Percentiles rank a stretch among this genome's conserved stretches.
These are phyloP conservation scores for Scolopax rusticola DNA, from an alignment of 2,797 vertebrate species.

Conservation along the genomic window DNA sequence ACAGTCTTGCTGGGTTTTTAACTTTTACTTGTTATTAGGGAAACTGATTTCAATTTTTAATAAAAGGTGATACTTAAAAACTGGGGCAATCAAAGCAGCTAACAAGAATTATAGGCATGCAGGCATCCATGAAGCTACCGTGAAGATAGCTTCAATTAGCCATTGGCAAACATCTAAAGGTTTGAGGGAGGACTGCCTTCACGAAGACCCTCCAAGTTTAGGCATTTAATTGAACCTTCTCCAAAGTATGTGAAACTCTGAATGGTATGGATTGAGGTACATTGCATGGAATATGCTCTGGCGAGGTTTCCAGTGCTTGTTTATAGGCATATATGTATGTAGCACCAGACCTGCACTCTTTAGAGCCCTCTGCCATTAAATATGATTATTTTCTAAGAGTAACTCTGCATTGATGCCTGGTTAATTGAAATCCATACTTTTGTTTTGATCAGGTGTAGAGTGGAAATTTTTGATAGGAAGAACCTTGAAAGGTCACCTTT, in stretches of 20 bases:
- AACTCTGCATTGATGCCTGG: not conserved
- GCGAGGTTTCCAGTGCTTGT: not conserved
- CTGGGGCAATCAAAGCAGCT: not conserved
- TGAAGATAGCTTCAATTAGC: not conserved
- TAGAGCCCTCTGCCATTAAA: not conserved
- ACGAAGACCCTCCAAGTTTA: not conserved
- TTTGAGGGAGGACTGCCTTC: not conserved
- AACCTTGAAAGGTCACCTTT: not conserved
- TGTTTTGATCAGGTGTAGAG: not conserved
- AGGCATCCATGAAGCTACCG: not conserved
- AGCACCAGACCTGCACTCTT: not conserved
- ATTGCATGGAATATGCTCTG: not conserved
- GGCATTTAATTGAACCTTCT: slow-evolving; percentile 1
- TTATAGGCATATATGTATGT: not conserved
- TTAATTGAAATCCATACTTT: not conserved
- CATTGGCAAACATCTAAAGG: not conserved
- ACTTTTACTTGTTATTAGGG: slow-evolving; percentile 7
- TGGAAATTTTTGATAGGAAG: not conserved
- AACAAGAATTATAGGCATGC: not conserved
- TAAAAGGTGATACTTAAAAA: not conserved
- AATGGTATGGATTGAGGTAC: not conserved
- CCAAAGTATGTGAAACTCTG: not conserved
- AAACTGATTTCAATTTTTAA: not conserved
- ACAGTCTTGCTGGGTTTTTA: not conserved
- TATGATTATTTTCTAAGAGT: not conserved